phyloP scores from a whole-genome alignment of 2,113 vertebrate genomes.

The Malurus melanocephalus region DNA sequence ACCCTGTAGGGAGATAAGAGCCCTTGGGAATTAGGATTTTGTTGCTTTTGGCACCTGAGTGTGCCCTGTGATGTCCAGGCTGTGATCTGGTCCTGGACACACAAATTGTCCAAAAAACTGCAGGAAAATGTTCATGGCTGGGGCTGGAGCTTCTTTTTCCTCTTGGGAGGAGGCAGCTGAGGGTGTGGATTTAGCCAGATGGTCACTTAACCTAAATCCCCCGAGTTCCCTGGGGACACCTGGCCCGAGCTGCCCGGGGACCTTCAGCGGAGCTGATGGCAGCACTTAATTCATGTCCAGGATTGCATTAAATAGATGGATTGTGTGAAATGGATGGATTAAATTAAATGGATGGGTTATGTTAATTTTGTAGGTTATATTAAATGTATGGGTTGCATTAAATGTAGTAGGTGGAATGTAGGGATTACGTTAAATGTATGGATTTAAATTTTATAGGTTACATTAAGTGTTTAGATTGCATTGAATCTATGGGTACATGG shows the following conservation, averaged over 20 bases:
- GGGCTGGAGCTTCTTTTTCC: neutral
- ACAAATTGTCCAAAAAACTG: too few species aligned
- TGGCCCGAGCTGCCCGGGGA: neutral
- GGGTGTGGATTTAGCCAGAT: neutral
- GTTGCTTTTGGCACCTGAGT: too few species aligned
- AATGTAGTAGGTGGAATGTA: neutral
- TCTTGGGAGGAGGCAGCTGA: neutral
- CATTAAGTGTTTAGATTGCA: too few species aligned
- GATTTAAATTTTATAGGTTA: too few species aligned
- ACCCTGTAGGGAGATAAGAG: too few species aligned
- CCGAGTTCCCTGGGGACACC: neutral
- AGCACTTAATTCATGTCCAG: accelerated
- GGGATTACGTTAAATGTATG: too few species aligned
- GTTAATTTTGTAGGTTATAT: too few species aligned
- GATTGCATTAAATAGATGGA: accelerated
- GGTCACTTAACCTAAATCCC: neutral
- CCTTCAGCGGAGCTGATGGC: accelerated
- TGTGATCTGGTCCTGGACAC: neutral
- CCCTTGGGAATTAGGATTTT: too few species aligned
- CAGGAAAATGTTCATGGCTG: accelerated
- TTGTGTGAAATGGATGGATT: too few species aligned
- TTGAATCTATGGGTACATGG: too few species aligned
- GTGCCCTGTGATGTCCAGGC: too few species aligned
- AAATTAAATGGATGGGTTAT: accelerated
- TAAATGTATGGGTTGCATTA: accelerated